A percentile compares a stretch with the other conserved stretches of the same genome.
phyloP scores from a whole-genome alignment of 1,140 invertebrate species.

The Lepidostoma basale region DNA sequence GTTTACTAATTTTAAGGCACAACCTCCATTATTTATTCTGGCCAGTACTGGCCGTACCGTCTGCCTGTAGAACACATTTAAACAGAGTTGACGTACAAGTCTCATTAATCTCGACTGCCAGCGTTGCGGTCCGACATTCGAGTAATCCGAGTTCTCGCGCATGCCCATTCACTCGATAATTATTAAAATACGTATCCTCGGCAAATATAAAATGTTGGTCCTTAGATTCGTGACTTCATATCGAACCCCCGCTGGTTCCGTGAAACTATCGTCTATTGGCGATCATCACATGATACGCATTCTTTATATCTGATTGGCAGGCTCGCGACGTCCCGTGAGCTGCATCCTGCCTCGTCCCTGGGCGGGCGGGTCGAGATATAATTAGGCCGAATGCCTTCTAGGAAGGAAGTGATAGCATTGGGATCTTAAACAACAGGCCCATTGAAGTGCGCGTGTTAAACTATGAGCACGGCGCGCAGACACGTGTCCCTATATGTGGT shows the following conservation, averaged over 20 bases:
- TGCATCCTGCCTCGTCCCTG: background rate
- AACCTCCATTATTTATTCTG: constrained; percentile 35
- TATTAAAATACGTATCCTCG: constrained; percentile 38
- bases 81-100: constrained; percentile 42
- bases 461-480: background rate
- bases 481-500: constrained; percentile 23
- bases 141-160: constrained; percentile 1
- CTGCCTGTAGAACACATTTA: constrained; percentile 42
- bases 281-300: background rate
- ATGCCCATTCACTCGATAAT: constrained; percentile 31
- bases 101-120: constrained; percentile 37
- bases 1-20: constrained; percentile 41
- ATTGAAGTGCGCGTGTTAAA: constrained; percentile 20
- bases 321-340: background rate
- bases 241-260: constrained; percentile 35
- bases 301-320: no score
- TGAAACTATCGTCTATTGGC: constrained; percentile 12
- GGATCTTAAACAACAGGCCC: background rate
- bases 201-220: constrained; percentile 1
- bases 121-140: constrained; percentile 6
- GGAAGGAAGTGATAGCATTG: constrained; percentile 5
- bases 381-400: constrained; percentile 22
- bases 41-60: constrained; percentile 17
- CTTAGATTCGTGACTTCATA: constrained; percentile 38
- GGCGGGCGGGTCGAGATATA: no score